Evolutionary conservation across 2,797 vertebrate species (phyloP).

Genomic region (Peromyscus nudipes): DNA sequence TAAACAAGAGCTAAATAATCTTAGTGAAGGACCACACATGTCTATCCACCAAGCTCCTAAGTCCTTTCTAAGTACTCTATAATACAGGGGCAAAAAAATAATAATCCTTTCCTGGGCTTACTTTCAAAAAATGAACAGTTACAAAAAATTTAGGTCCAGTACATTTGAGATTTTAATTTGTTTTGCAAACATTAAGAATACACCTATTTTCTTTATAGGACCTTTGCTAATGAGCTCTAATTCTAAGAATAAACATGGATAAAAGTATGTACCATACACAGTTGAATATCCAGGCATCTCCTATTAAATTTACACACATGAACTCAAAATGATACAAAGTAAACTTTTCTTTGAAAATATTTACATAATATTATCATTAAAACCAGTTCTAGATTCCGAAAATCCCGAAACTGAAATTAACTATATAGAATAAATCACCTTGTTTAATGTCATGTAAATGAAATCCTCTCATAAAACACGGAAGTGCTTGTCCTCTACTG

Average conservation of each 20-base stretch:
- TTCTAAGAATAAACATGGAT: conserved; percentile 24
- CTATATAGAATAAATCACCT: conserved; percentile 25
- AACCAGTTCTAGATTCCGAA: conserved; percentile 32
- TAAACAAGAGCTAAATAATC: conserved; percentile 38
- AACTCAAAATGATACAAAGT: conserved; percentile 52
- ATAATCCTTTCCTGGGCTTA: neutral
- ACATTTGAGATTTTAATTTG: conserved; percentile 31
- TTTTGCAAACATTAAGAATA: conserved; percentile 53
- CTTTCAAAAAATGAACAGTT: conserved; percentile 43
- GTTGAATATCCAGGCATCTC: conserved; percentile 7
- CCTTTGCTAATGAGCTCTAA: conserved; percentile 11
- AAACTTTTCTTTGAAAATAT: conserved; percentile 47
- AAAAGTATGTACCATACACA: conserved; percentile 35
- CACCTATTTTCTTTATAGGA: conserved; percentile 49
- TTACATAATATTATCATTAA: conserved; percentile 39
- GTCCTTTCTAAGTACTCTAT: neutral
- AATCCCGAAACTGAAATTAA: conserved; percentile 54
- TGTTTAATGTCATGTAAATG: neutral
- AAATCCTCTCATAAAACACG: conserved; percentile 23
- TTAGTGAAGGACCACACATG: neutral
- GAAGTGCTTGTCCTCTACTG: neutral
- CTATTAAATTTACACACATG: conserved; percentile 24
- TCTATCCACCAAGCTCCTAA: neutral
- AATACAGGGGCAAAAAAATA: neutral
- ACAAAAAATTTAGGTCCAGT: conserved; percentile 25